Conservation (phyloP, 2,797 vertebrate species). For the Sibirionetta formosa region DNA sequence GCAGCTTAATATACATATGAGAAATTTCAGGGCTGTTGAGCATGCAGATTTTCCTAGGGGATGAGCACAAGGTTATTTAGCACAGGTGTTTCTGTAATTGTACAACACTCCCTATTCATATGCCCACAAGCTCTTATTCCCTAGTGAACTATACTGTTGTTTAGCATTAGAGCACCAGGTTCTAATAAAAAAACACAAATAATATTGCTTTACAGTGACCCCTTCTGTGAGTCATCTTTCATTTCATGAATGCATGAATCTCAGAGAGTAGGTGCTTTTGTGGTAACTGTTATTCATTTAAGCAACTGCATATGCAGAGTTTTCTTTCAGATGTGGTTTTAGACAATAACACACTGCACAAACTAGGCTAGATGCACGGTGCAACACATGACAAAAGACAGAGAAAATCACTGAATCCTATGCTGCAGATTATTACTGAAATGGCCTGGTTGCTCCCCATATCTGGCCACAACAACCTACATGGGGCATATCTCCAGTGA, state of each 20-base stretch:
- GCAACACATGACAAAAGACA: background rate
- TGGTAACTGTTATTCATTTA: background rate
- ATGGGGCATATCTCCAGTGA: background rate
- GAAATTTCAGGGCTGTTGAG: slow-evolving; percentile 35
- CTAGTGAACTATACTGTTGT: slow-evolving; percentile 25
- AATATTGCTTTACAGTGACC: slow-evolving; percentile 36
- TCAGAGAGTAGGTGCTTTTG: background rate
- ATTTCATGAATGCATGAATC: background rate
- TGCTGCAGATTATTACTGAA: background rate
- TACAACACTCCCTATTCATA: slow-evolving; percentile 30
- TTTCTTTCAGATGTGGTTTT: background rate
- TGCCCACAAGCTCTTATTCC: slow-evolving; percentile 47
- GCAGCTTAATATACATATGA: slow-evolving; percentile 15
- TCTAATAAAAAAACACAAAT: slow-evolving; percentile 39
- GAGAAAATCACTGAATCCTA: background rate
- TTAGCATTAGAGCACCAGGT: slow-evolving; percentile 4
- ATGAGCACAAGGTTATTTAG: slow-evolving; percentile 54
- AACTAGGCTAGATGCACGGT: background rate
- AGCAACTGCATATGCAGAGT: background rate
- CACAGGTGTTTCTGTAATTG: slow-evolving; percentile 64
- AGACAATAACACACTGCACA: background rate
- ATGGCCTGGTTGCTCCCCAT: background rate
- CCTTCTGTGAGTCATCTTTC: slow-evolving; percentile 26
- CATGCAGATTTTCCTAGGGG: slow-evolving; percentile 54
- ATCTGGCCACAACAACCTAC: background rate